Percentiles rank a stretch among this genome's conserved stretches.
phyloP scores from a whole-genome alignment of 2,797 vertebrate genomes.

The Crax fasciolata region DNA sequence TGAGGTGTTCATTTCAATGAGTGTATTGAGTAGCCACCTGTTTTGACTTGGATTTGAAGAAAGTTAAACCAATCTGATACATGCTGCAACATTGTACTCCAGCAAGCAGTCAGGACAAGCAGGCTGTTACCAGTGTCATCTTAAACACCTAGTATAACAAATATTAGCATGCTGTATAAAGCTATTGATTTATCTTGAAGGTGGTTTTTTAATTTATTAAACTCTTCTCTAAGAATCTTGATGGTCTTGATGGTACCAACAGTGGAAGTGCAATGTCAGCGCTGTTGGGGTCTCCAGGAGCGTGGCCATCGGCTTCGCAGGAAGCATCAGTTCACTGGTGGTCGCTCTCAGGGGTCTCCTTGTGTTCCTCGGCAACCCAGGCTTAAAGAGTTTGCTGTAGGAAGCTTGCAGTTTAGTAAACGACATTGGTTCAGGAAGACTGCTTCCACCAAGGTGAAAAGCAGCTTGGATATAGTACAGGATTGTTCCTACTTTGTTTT shows the following conservation, averaged over 20 bases:
- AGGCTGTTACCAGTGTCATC: not conserved
- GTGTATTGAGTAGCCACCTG: fast-evolving
- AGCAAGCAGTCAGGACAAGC: not conserved
- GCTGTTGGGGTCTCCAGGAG: not conserved
- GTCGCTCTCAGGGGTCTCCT: not conserved
- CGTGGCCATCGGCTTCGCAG: not conserved
- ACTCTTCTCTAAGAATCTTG: not conserved
- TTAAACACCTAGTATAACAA: not conserved
- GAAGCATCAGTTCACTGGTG: not conserved
- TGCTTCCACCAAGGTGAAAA: not conserved
- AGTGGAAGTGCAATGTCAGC: not conserved
- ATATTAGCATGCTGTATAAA: not conserved
- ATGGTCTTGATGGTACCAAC: not conserved
- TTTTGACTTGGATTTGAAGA: not conserved
- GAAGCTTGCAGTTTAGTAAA: not conserved
- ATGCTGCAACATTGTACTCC: not conserved
- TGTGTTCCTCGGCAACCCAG: not conserved
- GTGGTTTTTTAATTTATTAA: not conserved
- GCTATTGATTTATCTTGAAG: not conserved
- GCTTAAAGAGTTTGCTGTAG: not conserved
- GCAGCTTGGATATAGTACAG: not conserved
- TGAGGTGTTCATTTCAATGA: not conserved
- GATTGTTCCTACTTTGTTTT: not conserved
- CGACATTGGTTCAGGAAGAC: not conserved
- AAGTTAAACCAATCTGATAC: not conserved